Conservation (phyloP, 2,888 invertebrate species). For the Eristalis pertinax region DNA sequence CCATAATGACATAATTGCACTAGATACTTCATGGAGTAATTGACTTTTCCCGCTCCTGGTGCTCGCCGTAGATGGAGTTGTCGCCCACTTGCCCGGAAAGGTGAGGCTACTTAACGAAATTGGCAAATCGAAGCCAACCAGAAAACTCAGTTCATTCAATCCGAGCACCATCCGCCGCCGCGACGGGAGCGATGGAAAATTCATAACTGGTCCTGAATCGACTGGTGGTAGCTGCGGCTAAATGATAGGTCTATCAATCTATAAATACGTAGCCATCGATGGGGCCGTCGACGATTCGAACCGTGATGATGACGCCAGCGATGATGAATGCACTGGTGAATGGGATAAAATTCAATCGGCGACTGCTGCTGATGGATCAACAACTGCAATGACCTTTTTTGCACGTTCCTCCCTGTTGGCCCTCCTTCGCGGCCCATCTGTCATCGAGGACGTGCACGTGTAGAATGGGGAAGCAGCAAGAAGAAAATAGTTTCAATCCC, state of each 20-base stretch:
- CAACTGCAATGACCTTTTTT: conserved; percentile 70
- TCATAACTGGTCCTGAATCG: conserved; percentile 56
- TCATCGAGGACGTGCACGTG: conserved; percentile 9
- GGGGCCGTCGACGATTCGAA: not conserved
- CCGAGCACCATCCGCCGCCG: conserved; percentile 16
- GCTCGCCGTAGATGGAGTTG: conserved; percentile 53
- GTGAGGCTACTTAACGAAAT: conserved; percentile 69
- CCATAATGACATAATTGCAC: conserved; percentile 70
- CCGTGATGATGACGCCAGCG: conserved; percentile 38
- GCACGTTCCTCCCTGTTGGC: conserved; percentile 14
- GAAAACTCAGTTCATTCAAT: conserved; percentile 57
- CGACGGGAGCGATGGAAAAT: conserved; percentile 47
- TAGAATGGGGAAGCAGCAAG: not conserved
- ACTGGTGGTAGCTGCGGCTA: conserved; percentile 21
- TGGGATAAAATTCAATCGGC: conserved; percentile 65
- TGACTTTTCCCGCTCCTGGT: conserved; percentile 66
- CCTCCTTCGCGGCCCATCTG: too few relatives aligned
- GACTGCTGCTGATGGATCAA: conserved; percentile 61
- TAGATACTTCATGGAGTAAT: conserved; percentile 68
- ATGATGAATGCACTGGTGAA: conserved; percentile 65
- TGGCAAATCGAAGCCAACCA: conserved; percentile 68
- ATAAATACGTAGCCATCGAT: conserved; percentile 54
- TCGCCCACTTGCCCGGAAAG: conserved; percentile 67
- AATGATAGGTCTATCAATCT: conserved; percentile 62
- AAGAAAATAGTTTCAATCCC: conserved; percentile 16